Conservation (phyloP, 2,888 invertebrate species). For the Pachycephus smyrnensis region DNA sequence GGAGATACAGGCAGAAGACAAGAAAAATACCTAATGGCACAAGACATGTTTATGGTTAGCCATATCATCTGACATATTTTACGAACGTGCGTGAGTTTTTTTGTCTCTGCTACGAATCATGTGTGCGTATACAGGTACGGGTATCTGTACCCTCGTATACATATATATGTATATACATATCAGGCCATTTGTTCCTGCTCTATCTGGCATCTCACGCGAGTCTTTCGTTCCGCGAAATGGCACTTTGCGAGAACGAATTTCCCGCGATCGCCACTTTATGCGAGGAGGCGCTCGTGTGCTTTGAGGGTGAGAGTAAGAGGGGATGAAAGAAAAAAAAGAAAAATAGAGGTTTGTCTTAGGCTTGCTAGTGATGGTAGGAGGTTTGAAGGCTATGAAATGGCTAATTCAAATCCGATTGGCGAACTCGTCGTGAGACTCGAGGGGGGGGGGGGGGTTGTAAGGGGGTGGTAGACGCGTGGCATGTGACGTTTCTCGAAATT, state of each 20-base stretch:
- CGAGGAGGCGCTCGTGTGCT: slow-evolving; percentile 20
- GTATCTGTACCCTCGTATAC: not conserved
- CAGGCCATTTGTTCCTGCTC: slow-evolving; percentile 45
- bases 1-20: not conserved
- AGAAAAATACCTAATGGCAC: not conserved
- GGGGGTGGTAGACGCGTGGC: not conserved
- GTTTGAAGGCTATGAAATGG: not conserved
- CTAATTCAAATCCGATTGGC: not conserved
- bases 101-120: not conserved
- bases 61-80: not conserved
- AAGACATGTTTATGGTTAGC: not conserved
- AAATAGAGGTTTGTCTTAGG: not conserved
- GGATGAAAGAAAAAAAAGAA: slow-evolving; percentile 10
- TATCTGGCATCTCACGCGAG: slow-evolving; percentile 43
- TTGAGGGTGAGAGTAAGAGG: slow-evolving; percentile 20
- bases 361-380: not conserved
- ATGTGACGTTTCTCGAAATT: not conserved
- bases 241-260: slow-evolving; percentile 45
- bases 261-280: slow-evolving; percentile 37
- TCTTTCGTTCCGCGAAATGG: slow-evolving; percentile 43
- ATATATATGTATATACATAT: not conserved
- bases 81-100: not conserved
- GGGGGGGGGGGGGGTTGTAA: slow-evolving; percentile 23
- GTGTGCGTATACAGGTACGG: not conserved
- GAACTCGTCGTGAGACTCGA: not conserved